Conservation (phyloP, 1,140 invertebrate species). For the Myzus persicae region DNA sequence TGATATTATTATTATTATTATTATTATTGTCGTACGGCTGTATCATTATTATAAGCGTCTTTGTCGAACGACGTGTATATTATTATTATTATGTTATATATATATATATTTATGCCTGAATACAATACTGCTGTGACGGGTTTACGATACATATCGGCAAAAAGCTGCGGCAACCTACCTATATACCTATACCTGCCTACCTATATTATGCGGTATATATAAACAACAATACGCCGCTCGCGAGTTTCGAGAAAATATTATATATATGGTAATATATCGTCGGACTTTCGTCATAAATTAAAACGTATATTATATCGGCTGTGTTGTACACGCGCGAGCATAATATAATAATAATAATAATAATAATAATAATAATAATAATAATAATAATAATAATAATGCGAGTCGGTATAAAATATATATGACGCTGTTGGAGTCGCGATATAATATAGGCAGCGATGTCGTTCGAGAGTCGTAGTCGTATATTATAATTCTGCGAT, state of each 20-base stretch:
- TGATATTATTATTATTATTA: constrained; percentile 3
- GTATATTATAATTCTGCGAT: background rate
- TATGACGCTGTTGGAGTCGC: background rate
- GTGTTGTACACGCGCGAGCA: background rate
- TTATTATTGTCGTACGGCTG: background rate
- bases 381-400: background rate
- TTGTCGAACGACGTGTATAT: constrained; percentile 1
- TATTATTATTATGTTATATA: background rate
- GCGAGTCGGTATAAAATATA: background rate
- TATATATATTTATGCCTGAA: too few species aligned
- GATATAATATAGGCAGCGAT: background rate
- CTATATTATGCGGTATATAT: background rate
- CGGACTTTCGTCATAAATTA: constrained; percentile 31
- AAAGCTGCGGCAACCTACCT: background rate
- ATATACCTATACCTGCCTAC: background rate
- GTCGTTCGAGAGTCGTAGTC: background rate
- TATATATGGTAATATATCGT: background rate
- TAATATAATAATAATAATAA: background rate
- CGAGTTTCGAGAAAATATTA: background rate
- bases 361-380: constrained; percentile 18
- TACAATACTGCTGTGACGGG: constrained; percentile 1
- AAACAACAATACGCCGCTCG: background rate
- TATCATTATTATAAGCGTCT: background rate
- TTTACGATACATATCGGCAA: background rate
- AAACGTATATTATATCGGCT: background rate